Conservation (phyloP, 2,797 vertebrate species). For the Chanos chanos region DNA sequence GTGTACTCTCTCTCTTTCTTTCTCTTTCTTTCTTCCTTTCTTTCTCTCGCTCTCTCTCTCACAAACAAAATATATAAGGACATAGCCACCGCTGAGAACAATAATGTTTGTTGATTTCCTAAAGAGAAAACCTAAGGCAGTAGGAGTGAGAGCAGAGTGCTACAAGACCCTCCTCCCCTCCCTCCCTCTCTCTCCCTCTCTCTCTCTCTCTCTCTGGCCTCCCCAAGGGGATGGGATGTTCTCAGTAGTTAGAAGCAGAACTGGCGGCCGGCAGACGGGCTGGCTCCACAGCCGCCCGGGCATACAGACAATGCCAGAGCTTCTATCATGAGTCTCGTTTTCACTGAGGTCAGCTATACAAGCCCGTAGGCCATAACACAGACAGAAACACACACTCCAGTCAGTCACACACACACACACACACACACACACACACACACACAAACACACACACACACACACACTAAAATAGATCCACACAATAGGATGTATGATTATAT, state of each 20-base stretch:
- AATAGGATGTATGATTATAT: too few relatives aligned
- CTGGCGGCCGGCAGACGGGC: constrained; percentile 80
- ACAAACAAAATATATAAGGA: constrained; percentile 30
- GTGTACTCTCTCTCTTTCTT: constrained; percentile 6
- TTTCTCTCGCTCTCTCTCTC: neutral
- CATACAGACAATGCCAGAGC: constrained; percentile 82
- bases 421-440: neutral
- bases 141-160: constrained; percentile 62
- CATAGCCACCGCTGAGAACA: constrained; percentile 50
- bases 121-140: constrained; percentile 71
- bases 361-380: constrained; percentile 60
- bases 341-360: constrained; percentile 76
- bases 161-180: constrained; percentile 42
- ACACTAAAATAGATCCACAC: neutral
- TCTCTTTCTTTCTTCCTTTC: constrained; percentile 7
- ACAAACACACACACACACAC: neutral
- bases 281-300: constrained; percentile 78
- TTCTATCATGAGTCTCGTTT: constrained; percentile 75
- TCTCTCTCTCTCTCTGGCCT: constrained; percentile 52
- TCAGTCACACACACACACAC: constrained; percentile 13
- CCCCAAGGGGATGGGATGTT: constrained; percentile 81
- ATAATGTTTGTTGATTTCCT: constrained; percentile 68
- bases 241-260: constrained; percentile 84
- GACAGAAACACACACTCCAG: constrained; percentile 12
- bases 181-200: neutral